Base-by-base conservation (phyloP, 1,140 invertebrate genomes). In the Drosophila orosa region DNA sequence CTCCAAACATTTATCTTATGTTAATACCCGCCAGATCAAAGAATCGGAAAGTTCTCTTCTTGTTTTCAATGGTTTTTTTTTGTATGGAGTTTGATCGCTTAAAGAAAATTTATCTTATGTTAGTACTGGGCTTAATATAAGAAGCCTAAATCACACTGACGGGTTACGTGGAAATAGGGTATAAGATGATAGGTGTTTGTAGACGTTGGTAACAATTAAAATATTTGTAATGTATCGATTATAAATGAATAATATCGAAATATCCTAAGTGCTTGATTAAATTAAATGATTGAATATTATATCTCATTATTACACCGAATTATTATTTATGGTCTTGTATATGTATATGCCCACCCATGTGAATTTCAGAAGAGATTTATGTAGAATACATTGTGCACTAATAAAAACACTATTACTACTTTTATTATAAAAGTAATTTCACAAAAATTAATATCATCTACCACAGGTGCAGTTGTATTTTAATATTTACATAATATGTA, bases 381-480 rank as follows among this genome's bases (percentile, higher is more conserved):
- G 22, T n/a, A 47, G 15, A 22, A 9, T 33, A 15, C 17, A 2
- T 13, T 22, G 48, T 52, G 29, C 27, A 22, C 12, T 31, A 6
- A 22, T 52, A 33, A 33, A 22, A 50, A 48, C 6, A 17, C 3
- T 22, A n/a, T 47, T 47, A 47, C 8, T 6, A 7, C 40, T 13
- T 13, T 13, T n/a, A n/a, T 25, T 10, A 47, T n/a, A 47, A 24
- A 5, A 47, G 8, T 25, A 19, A 13, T 8, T 29, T 7, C 6
- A 6, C 5, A 29, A 31, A 19, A 19, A 19, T 15, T 8, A 15
- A 52, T 33, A 33, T 9, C 7, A 33, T 50, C 10, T 15, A 52
- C 12, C 48, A 29, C 48, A 52, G 48, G 48, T 52, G 48, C 48
- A 52, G 48, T 52, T 33, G 17, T 15, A 15, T 22, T 33, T 52